Conservation (phyloP, 1,140 invertebrate genomes). For the Bombus balteatus region DNA sequence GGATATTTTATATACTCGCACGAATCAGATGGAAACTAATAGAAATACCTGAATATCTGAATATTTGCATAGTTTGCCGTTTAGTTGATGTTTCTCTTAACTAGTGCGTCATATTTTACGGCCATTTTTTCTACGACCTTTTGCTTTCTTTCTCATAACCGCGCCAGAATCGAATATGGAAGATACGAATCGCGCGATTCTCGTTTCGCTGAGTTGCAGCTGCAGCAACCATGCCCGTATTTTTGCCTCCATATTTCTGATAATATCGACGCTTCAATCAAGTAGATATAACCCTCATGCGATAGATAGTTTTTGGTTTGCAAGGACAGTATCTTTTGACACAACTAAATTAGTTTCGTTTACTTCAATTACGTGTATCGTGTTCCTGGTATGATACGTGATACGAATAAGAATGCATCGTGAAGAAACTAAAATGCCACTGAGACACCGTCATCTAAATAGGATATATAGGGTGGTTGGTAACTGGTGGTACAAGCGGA, state of each 20-base stretch:
- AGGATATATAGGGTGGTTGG: not conserved
- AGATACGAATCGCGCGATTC: constrained; percentile 27
- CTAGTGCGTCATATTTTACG: not conserved
- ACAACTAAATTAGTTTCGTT: not conserved
- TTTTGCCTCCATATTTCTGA: constrained; percentile 20
- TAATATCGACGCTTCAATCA: constrained; percentile 12
- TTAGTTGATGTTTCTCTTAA: not conserved
- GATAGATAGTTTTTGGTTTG: not conserved
- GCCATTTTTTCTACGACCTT: not conserved
- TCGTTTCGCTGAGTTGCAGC: constrained; percentile 28
- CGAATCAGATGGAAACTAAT: not conserved
- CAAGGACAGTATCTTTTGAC: not conserved
- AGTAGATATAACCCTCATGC: not conserved
- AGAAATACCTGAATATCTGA: not conserved
- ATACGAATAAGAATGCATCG: not conserved
- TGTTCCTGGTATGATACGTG: no score
- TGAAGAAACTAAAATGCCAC: not conserved
- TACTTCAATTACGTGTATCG: not conserved
- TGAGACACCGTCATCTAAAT: not conserved
- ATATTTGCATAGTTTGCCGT: not conserved
- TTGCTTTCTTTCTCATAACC: not conserved
- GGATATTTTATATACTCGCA: not conserved
- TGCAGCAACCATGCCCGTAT: not conserved
- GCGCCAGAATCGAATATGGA: constrained; percentile 3
- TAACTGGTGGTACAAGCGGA: no score